Evolutionary conservation across 2,797 vertebrate species (phyloP), one percentile per base, ranked within the genome.

Genomic region (Rousettus madagascariensis): DNA sequence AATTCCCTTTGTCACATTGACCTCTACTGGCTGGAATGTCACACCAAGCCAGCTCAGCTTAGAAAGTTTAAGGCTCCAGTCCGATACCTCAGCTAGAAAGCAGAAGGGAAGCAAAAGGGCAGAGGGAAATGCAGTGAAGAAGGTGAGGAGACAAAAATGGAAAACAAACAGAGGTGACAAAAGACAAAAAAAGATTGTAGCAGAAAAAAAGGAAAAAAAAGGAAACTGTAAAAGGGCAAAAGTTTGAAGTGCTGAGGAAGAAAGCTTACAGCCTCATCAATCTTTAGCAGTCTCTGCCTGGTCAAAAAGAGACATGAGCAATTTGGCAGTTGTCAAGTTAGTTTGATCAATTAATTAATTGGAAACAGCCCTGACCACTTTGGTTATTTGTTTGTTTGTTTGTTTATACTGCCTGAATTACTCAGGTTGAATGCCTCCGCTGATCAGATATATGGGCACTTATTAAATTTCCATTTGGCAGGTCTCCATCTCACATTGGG

Each of bases 11-110:
- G 51, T 36, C 77, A 94, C n/a, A 93, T 61, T 90, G 87, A 94
- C 92, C 82, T 94, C 68, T 93, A 24, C 90, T 92, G 74, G 92
- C 72, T 71, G 61, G 49, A 93, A 95, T 83, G 82, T 72, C 85
- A 88, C 20, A 95, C 4, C 61, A 77, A 10, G 33, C 9, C 59
- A 38, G 9, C 5, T 49, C 22, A 33, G 53, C 5, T 11, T 22
- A 43, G 78, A 84, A 68, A 36, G 43, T 30, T 41, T 30, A 33
- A 63, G 0, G 33, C 3, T 51, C 7, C 12, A 8, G 9, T 7
- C 66, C 41, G 38, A 83, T 43, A 26, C 20, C 20, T 6, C 28
- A 22, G 16, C 16, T 16, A 38, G 55, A 87, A 38, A 74, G 22
- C 24, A 28, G 41, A 86, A 6, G 12, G 4, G 10, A 11, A 38